Percentiles rank a stretch among this genome's conserved stretches.
These are phyloP conservation scores for Lagenorhynchus albirostris DNA, from an alignment of 2,113 vertebrate species.

Conservation along the genomic window DNA sequence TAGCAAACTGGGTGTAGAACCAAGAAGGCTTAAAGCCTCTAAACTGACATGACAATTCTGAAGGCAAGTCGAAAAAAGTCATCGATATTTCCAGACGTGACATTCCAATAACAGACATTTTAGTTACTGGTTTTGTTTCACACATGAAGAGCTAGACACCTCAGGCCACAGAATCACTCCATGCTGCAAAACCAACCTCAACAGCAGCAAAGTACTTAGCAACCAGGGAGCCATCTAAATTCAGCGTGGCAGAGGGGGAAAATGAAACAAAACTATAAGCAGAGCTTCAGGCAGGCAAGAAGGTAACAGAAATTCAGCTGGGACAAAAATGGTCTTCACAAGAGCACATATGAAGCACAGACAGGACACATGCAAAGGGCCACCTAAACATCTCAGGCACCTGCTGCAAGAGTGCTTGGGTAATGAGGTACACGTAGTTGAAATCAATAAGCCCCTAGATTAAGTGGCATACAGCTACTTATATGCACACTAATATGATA, in stretches of 20 bases:
- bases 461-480: not conserved
- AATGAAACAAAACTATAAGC: not conserved
- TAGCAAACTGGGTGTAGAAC: not conserved
- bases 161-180: not conserved
- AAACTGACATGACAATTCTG: not conserved
- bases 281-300: not conserved
- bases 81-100: not conserved
- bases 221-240: not conserved
- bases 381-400: not conserved
- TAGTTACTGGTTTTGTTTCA: slow-evolving; percentile 14
- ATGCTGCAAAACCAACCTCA: not conserved
- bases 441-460: not conserved
- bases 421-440: not conserved
- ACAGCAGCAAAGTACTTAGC: not conserved
- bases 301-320: not conserved
- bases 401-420: not conserved
- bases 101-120: not conserved
- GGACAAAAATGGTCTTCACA: not conserved
- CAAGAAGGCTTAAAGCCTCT: not conserved
- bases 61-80: not conserved
- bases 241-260: not conserved
- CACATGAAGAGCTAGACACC: not conserved
- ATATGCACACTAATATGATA: not conserved
- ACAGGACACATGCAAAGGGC: not conserved
- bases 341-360: not conserved